Evolutionary conservation across 2,888 invertebrate genomes (phyloP).

Genomic region (Drosophila suboccidentalis): DNA sequence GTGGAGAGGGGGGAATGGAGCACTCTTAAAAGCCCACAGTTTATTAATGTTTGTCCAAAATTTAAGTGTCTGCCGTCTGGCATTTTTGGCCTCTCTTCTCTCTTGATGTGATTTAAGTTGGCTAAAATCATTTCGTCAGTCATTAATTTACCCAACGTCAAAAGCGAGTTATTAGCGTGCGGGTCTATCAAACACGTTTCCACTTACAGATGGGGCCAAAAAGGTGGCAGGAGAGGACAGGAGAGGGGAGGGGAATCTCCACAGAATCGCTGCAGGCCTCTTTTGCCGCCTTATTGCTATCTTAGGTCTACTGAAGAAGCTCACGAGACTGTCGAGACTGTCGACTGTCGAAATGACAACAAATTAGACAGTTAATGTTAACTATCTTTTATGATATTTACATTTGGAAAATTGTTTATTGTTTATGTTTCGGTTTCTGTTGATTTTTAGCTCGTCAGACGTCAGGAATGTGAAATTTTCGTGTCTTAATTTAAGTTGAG

Average conservation of each 20-base stretch:
- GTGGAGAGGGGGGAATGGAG: background rate
- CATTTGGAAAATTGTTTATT: constrained; percentile 68
- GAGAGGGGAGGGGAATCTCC: constrained; percentile 18
- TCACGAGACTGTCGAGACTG: constrained; percentile 44
- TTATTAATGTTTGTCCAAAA: constrained; percentile 80
- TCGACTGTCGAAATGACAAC: constrained; percentile 68
- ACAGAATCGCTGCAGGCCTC: constrained; percentile 63
- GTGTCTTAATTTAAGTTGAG: constrained; percentile 7
- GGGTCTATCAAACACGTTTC: constrained; percentile 73
- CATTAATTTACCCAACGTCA: constrained; percentile 75
- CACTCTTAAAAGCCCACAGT: constrained; percentile 66
- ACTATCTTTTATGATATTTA: constrained; percentile 79
- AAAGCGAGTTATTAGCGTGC: constrained; percentile 77
- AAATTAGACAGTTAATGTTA: constrained; percentile 80
- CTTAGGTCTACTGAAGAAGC: constrained; percentile 70
- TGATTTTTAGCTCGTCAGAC: constrained; percentile 11
- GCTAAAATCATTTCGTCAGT: constrained; percentile 78
- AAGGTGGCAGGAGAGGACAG: background rate
- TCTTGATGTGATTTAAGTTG: constrained; percentile 67
- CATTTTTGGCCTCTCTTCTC: constrained; percentile 33
- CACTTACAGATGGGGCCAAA: background rate
- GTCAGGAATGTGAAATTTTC: constrained; percentile 21
- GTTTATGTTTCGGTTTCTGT: constrained; percentile 13
- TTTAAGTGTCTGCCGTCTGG: constrained; percentile 64
- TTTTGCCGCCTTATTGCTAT: constrained; percentile 55